phyloP scores from a whole-genome alignment of 2,888 invertebrate genomes.

The Diadegma fenestrale region DNA sequence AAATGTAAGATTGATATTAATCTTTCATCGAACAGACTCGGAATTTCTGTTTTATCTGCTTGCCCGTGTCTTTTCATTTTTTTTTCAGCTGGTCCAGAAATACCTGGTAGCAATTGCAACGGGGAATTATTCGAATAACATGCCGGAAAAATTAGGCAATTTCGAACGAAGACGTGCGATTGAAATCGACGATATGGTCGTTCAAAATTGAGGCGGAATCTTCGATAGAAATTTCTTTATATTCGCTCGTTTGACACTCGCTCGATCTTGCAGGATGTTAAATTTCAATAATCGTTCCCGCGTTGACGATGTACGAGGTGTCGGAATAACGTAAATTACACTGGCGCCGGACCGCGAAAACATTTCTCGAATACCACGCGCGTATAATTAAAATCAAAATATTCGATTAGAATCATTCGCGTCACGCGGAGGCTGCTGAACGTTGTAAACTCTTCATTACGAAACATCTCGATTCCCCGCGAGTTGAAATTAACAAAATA shows the following conservation, averaged over 20 bases:
- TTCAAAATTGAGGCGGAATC: conserved; percentile 3
- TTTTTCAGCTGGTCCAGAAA: neutral
- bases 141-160: neutral
- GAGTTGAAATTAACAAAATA: conserved; percentile 12
- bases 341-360: neutral
- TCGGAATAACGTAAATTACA: conserved; percentile 40
- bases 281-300: conserved; percentile 21
- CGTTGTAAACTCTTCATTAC: conserved; percentile 15
- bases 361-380: neutral
- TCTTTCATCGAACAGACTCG: conserved; percentile 49
- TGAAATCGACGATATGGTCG: neutral
- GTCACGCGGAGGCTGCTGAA: neutral
- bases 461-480: neutral
- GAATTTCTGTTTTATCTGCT: conserved; percentile 3
- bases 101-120: conserved; percentile 9
- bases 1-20: conserved; percentile 58
- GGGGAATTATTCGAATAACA: conserved; percentile 7
- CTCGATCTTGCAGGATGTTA: conserved; percentile 10
- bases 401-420: neutral
- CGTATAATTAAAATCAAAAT: conserved; percentile 27
- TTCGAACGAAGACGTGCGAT: neutral
- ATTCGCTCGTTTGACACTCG: neutral
- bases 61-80: neutral
- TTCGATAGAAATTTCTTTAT: neutral
- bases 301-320: conserved; percentile 22